Percentiles rank a stretch among this genome's conserved stretches.
Evolutionary conservation across 2,113 vertebrate genomes (phyloP).

Genomic region (Sapajus apella): DNA sequence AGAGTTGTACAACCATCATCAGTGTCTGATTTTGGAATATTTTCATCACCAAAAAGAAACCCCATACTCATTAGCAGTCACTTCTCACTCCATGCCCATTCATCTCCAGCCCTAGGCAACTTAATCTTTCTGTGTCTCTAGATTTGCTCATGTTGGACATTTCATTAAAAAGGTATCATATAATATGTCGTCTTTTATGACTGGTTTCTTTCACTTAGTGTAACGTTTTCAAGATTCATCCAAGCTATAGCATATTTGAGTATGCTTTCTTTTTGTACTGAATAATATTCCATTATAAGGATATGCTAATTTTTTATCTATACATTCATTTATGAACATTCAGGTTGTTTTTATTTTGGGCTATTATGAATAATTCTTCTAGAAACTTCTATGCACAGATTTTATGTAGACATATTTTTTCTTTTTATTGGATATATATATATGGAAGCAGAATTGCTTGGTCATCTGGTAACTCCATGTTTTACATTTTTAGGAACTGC

Average conservation of each 20-base stretch:
- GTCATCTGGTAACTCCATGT: neutral
- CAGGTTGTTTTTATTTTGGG: neutral
- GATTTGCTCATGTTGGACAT: neutral
- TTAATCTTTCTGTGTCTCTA: neutral
- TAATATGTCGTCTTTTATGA: neutral
- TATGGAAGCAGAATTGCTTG: neutral
- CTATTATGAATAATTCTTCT: neutral
- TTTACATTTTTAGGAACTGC: neutral
- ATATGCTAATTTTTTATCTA: neutral
- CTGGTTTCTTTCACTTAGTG: neutral
- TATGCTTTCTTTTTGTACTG: neutral
- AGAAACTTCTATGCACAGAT: neutral
- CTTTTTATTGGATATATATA: neutral
- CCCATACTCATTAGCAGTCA: neutral
- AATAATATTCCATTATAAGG: neutral
- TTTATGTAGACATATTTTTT: neutral
- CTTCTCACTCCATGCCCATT: neutral
- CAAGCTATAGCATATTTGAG: neutral
- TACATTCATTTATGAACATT: neutral
- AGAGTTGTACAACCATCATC: neutral
- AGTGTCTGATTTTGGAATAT: neutral
- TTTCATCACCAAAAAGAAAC: neutral
- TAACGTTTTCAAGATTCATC: neutral
- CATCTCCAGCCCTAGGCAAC: neutral
- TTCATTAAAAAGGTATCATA: neutral